Conservation (phyloP, 1,140 invertebrate species). For the Drosophila orosa region DNA sequence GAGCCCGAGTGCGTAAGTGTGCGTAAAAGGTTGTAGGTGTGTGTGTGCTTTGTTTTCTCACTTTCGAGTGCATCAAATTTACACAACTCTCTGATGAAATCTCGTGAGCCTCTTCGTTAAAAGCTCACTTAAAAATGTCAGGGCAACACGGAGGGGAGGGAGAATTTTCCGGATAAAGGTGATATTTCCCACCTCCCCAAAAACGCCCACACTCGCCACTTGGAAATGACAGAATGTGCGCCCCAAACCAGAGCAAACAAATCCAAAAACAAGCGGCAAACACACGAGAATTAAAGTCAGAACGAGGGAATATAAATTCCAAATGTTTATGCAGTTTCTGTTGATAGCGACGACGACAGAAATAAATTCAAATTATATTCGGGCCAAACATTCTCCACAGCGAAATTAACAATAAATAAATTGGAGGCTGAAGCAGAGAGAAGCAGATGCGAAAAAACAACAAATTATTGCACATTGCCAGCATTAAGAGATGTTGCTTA, state of each 20-base stretch:
- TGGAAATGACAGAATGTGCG: constrained; percentile 33
- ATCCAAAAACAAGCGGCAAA: constrained; percentile 7
- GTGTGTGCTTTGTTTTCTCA: constrained; percentile 22
- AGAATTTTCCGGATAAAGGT: constrained; percentile 7
- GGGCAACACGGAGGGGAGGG: constrained; percentile 2
- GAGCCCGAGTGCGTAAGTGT: constrained; percentile 12
- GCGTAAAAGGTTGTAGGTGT: constrained; percentile 11
- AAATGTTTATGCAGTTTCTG: constrained; percentile 67
- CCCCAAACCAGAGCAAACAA: constrained; percentile 42
- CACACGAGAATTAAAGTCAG: constrained; percentile 33
- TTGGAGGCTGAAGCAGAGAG: constrained; percentile 15
- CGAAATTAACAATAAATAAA: constrained; percentile 34
- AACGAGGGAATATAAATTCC: constrained; percentile 56
- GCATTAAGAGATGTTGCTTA: not conserved
- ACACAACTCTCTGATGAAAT: constrained; percentile 75
- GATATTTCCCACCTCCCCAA: constrained; percentile 9
- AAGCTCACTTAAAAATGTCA: constrained; percentile 38
- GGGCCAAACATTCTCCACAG: constrained; percentile 18
- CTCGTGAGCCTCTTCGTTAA: constrained; percentile 56
- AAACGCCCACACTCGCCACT: constrained; percentile 4
- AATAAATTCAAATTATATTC: constrained; percentile 66
- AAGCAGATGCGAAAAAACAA: constrained; percentile 16
- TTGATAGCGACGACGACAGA: constrained; percentile 35
- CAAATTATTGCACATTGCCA: constrained; percentile 25
- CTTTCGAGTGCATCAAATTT: constrained; percentile 71